phyloP scores from a whole-genome alignment of 2,888 invertebrate genomes.

The Drosophila hamatofila region DNA sequence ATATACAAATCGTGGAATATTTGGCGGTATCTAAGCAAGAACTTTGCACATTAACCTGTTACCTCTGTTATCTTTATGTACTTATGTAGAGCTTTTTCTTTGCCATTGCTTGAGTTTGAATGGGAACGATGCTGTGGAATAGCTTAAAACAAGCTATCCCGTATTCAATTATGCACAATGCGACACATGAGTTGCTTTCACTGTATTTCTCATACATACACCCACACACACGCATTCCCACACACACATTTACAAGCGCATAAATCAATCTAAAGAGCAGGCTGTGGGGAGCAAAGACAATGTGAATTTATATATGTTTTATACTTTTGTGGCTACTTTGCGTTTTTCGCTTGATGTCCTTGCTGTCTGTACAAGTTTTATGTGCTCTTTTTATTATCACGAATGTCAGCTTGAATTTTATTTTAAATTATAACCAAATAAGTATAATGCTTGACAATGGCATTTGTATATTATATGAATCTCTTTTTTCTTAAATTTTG shows the following conservation, averaged over 20 bases:
- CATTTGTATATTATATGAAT: not conserved
- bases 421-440: not conserved
- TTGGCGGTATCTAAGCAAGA: constrained; percentile 56
- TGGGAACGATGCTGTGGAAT: constrained; percentile 44
- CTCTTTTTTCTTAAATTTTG: not conserved
- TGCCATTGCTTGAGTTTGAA: constrained; percentile 1
- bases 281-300: constrained; percentile 29
- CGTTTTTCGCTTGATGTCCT: constrained; percentile 7
- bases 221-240: not conserved
- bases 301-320: constrained; percentile 22
- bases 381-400: not conserved
- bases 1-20: constrained; percentile 35
- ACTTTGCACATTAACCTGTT: constrained; percentile 64
- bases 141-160: constrained; percentile 22
- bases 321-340: constrained; percentile 11
- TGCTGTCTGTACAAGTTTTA: not conserved
- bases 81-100: not conserved
- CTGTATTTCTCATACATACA: not conserved
- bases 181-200: constrained; percentile 33
- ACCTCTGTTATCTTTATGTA: constrained; percentile 13
- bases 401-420: not conserved
- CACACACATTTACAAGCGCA: constrained; percentile 14
- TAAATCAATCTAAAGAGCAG: constrained; percentile 58
- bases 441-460: not conserved
- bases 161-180: constrained; percentile 65